A percentile compares a stretch with the other conserved stretches of the same genome.
These are phyloP conservation scores for Megaleporinus macrocephalus DNA, from an alignment of 2,113 vertebrate genomes.

Conservation along the genomic window DNA sequence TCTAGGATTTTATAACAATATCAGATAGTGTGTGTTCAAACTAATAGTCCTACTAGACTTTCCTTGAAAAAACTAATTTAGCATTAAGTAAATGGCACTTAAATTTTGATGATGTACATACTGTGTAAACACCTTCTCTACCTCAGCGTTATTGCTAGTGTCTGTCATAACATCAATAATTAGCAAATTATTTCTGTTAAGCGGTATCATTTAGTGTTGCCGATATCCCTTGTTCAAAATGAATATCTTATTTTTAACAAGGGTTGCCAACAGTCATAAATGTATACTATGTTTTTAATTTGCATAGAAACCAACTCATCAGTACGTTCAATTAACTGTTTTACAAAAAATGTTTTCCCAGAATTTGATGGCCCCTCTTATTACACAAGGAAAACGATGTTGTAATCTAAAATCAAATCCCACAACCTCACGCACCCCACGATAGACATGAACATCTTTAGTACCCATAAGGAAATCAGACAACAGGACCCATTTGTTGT, in stretches of 20 bases:
- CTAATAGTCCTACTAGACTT: too few species aligned
- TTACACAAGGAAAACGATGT: neutral
- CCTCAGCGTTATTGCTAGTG: neutral
- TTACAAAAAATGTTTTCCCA: constrained; percentile 23
- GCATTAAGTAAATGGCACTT: too few species aligned
- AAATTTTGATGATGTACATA: neutral
- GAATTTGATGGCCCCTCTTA: neutral
- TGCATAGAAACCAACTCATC: neutral
- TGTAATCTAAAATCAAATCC: constrained; percentile 3
- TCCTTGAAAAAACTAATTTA: too few species aligned
- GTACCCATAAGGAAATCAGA: constrained; percentile 22
- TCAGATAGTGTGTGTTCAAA: too few species aligned
- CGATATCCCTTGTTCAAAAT: neutral
- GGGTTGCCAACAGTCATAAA: constrained; percentile 27
- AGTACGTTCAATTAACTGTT: constrained; percentile 9
- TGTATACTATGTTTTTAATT: constrained; percentile 13
- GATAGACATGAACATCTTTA: neutral
- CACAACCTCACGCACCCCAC: neutral
- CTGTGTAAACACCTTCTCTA: neutral
- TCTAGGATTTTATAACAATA: too few species aligned
- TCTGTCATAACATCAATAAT: constrained; percentile 20
- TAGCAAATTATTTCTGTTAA: neutral
- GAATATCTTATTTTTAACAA: neutral
- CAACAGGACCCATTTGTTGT: constrained; percentile 15
- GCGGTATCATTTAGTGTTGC: neutral